These are phyloP conservation scores for Erythrolamprus reginae DNA, from an alignment of 2,113 vertebrate species.

Conservation along the genomic window DNA sequence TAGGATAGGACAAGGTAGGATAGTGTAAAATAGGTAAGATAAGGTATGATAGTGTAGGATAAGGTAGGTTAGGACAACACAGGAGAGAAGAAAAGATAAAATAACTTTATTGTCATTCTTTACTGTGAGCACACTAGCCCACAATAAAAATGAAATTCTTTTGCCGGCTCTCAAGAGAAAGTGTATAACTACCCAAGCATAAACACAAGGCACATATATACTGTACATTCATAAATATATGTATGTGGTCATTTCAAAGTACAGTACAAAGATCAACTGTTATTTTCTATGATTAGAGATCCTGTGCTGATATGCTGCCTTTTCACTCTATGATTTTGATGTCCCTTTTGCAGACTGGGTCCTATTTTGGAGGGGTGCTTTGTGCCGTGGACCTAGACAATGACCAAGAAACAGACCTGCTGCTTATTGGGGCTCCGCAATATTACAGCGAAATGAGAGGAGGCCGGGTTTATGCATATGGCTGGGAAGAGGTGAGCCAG, in stretches of 20 bases:
- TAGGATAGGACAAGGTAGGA: no score
- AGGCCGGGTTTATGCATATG: slow-evolving; percentile 75
- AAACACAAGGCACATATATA: no score
- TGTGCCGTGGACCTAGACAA: slow-evolving; percentile 68
- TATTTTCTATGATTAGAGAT: not conserved
- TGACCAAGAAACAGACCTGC: slow-evolving; percentile 62
- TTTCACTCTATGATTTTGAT: not conserved
- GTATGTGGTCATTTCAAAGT: not conserved
- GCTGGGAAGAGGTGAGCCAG: slow-evolving; percentile 59
- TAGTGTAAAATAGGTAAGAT: no score
- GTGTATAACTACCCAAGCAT: no score
- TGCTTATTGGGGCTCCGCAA: slow-evolving; percentile 77
- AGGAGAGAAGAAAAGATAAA: no score
- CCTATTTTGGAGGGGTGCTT: slow-evolving; percentile 81
- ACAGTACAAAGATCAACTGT: not conserved
- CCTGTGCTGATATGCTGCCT: not conserved
- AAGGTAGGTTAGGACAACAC: no score
- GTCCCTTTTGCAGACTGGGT: slow-evolving; percentile 70
- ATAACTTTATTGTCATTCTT: no score
- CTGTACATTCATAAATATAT: not conserved
- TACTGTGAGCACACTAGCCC: no score
- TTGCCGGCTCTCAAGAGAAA: no score
- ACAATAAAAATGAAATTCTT: no score
- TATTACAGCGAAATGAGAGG: slow-evolving; percentile 66
- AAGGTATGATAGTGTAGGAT: no score